Conservation (phyloP, 2,797 vertebrate species). For the Odontamblyopus rebecca region DNA sequence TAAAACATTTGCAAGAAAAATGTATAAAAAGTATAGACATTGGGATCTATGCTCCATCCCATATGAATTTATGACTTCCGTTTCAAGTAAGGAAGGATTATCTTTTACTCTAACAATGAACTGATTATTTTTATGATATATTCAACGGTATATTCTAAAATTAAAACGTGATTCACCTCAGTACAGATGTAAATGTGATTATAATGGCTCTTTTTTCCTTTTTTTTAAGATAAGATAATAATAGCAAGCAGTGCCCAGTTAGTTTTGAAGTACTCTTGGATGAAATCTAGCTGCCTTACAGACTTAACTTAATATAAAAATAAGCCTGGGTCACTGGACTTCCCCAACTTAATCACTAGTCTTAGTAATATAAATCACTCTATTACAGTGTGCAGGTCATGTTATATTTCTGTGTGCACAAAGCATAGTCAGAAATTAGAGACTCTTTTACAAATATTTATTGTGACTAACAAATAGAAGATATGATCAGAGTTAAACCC, state of each 20-base stretch:
- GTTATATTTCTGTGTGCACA: not conserved
- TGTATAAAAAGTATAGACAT: not conserved
- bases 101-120: not conserved
- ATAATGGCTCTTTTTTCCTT: too few relatives aligned
- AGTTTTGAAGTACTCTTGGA: not conserved
- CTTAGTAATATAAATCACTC: not conserved
- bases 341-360: not conserved
- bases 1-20: not conserved
- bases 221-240: too few relatives aligned
- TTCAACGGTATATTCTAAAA: too few relatives aligned
- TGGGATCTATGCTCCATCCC: not conserved
- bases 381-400: not conserved
- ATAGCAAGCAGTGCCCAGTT: not conserved
- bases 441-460: not conserved
- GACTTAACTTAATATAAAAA: not conserved
- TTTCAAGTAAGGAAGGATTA: too few relatives aligned
- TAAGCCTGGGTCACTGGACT: not conserved
- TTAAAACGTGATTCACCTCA: too few relatives aligned
- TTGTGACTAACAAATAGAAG: not conserved
- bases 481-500: not conserved
- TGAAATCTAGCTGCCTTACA: not conserved
- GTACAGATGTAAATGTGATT: too few relatives aligned
- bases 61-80: not conserved
- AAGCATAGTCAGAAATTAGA: not conserved
- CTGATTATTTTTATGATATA: not conserved